Conservation (phyloP, 2,797 vertebrate genomes). For the Delichon dasypus region DNA sequence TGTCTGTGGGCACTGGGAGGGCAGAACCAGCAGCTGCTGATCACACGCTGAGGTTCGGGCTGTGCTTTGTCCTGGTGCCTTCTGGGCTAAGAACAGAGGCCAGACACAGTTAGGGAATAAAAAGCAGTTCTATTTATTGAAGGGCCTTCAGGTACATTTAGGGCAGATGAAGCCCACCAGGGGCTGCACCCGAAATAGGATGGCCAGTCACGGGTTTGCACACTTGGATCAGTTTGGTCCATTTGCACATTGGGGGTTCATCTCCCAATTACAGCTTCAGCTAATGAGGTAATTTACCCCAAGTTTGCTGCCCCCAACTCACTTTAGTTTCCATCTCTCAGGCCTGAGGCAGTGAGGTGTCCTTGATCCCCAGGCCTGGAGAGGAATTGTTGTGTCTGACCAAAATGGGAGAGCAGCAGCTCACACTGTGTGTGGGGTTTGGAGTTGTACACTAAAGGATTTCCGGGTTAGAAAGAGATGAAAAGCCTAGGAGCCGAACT, state of each 20-base stretch:
- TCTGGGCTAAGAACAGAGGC: neutral
- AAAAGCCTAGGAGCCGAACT: neutral
- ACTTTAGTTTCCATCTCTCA: neutral
- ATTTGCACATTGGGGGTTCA: neutral
- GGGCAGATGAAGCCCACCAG: neutral
- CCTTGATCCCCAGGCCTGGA: neutral
- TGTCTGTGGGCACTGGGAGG: neutral
- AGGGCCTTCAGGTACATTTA: neutral
- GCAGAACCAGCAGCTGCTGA: neutral
- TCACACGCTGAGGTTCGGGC: neutral
- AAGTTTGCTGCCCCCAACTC: neutral
- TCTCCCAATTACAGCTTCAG: neutral
- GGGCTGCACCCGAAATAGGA: neutral
- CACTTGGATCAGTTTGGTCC: neutral
- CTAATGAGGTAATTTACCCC: neutral
- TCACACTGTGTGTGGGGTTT: neutral
- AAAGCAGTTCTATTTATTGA: neutral
- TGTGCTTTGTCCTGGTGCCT: neutral
- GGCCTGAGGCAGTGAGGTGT: neutral
- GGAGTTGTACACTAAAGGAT: neutral
- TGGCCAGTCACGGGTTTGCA: neutral
- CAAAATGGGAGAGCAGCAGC: neutral
- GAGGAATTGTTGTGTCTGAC: neutral
- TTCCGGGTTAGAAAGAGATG: neutral
- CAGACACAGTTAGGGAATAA: no score